phyloP scores from a whole-genome alignment of 2,888 invertebrate genomes.

The Venusia cambrica region DNA sequence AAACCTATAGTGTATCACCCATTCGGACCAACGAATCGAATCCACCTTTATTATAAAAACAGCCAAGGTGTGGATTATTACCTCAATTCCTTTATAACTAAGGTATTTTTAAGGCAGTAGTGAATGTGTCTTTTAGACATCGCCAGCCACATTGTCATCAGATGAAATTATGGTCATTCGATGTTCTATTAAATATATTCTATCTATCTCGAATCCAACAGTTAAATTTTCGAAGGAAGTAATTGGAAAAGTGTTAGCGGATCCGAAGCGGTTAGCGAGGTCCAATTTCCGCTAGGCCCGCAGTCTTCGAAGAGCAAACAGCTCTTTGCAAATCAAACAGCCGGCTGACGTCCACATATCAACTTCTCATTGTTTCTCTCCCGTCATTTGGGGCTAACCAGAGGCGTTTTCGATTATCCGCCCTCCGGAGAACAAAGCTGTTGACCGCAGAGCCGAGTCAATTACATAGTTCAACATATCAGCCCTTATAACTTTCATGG shows the following conservation, averaged over 20 bases:
- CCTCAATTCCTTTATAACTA: too few relatives aligned
- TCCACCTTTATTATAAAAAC: too few relatives aligned
- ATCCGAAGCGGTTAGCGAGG: slow-evolving; percentile 51
- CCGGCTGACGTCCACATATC: slow-evolving; percentile 76
- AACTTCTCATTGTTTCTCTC: slow-evolving; percentile 78
- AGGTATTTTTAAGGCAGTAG: too few relatives aligned
- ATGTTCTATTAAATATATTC: too few relatives aligned
- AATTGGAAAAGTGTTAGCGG: slow-evolving; percentile 70
- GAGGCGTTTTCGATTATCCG: slow-evolving; percentile 79
- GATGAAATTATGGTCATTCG: too few relatives aligned
- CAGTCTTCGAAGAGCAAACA: slow-evolving; percentile 72
- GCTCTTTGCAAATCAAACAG: slow-evolving; percentile 80
- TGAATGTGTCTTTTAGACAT: too few relatives aligned
- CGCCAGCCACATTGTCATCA: too few relatives aligned
- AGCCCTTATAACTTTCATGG: slow-evolving; percentile 80
- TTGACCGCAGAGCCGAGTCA: slow-evolving; percentile 79
- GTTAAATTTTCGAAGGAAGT: slow-evolving; percentile 53
- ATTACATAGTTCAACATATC: slow-evolving; percentile 82
- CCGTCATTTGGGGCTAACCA: slow-evolving; percentile 72
- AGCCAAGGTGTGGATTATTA: too few relatives aligned
- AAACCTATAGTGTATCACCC: too few relatives aligned
- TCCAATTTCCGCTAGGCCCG: slow-evolving; percentile 71
- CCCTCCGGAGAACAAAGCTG: slow-evolving; percentile 76
- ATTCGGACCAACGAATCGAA: too few relatives aligned
- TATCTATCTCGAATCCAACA: slow-evolving; percentile 52